A percentile compares a stretch with the other conserved stretches of the same genome.
These are phyloP conservation scores for Brachypodius melanocephalos DNA, from an alignment of 2,113 vertebrate genomes.

Conservation along the genomic window DNA sequence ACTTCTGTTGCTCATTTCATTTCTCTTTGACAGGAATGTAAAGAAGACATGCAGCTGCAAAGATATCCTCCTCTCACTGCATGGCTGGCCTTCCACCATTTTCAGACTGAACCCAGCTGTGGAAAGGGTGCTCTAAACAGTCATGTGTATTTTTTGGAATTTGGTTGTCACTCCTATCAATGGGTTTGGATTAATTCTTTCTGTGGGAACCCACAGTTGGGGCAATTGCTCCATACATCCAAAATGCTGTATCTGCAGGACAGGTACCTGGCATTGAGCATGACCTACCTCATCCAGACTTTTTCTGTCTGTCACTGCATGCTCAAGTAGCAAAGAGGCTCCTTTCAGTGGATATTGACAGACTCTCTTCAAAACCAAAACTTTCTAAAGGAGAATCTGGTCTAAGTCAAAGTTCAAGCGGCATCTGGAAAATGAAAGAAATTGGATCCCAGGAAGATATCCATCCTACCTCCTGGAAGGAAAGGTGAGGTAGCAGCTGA, in stretches of 20 bases:
- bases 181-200: background rate
- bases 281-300: background rate
- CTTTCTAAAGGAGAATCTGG: background rate
- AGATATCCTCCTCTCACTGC: background rate
- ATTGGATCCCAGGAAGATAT: background rate
- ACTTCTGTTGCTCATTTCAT: constrained; percentile 11
- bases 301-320: background rate
- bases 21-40: background rate
- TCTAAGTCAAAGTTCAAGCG: background rate
- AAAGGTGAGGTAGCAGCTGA: background rate
- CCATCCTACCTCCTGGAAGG: background rate
- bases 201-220: background rate
- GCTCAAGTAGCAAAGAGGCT: background rate
- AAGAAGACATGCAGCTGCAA: background rate
- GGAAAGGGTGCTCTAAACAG: background rate
- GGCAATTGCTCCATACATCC: background rate
- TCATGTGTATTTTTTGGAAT: background rate
- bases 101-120: background rate
- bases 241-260: background rate
- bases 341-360: background rate
- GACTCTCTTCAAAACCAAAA: background rate
- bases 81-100: background rate
- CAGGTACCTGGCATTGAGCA: background rate
- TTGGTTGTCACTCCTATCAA: background rate
- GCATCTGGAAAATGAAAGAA: background rate